A percentile compares a stretch with the other conserved stretches of the same genome.
phyloP scores from a whole-genome alignment of 2,797 vertebrate species.

The Lindbergichthys nudifrons region DNA sequence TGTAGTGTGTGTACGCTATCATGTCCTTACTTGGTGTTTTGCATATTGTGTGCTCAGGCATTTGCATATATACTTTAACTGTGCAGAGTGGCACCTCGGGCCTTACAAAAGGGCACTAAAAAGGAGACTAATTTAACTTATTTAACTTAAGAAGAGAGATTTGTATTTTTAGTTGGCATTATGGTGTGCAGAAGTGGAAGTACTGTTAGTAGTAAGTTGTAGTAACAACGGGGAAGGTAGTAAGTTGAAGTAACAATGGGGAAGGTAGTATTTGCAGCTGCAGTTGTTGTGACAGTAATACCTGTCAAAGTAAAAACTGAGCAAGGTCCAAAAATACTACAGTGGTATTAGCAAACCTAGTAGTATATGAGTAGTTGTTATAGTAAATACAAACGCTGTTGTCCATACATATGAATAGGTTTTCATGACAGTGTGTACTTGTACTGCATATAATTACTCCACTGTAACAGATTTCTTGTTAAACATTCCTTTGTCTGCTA shows the following conservation, averaged over 20 bases:
- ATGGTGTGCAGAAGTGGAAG: background rate
- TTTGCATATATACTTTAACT: slow-evolving; percentile 33
- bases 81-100: background rate
- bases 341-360: background rate
- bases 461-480: background rate
- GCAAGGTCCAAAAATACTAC: background rate
- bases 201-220: background rate
- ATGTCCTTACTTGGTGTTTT: slow-evolving; percentile 42
- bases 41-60: slow-evolving; percentile 16
- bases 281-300: background rate
- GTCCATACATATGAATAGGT: background rate
- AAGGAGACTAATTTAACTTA: background rate
- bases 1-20: background rate
- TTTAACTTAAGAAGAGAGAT: background rate
- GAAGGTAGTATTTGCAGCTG: background rate
- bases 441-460: background rate
- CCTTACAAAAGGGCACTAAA: background rate
- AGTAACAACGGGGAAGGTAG: background rate
- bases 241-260: too few species aligned
- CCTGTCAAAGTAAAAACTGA: background rate
- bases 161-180: background rate
- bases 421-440: background rate
- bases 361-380: background rate
- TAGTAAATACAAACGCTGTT: background rate
- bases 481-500: background rate